Conservation (phyloP, 2,113 vertebrate species). For the Dasyornis broadbenti region DNA sequence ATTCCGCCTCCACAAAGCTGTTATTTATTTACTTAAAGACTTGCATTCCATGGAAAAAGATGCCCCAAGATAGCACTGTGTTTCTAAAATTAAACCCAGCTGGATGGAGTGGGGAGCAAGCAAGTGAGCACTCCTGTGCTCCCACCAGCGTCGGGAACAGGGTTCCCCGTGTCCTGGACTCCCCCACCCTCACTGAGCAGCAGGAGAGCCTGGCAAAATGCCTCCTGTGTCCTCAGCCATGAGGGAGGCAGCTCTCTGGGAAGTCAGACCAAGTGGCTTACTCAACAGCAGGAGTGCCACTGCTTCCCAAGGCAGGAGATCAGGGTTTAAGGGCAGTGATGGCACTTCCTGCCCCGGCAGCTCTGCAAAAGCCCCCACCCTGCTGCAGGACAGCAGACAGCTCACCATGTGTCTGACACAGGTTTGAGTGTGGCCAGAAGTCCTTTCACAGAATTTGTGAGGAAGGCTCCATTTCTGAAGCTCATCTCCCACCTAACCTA, state of each 20-base stretch:
- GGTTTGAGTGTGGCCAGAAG: neutral
- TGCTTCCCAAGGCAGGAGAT: fast-evolving
- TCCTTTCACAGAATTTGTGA: neutral
- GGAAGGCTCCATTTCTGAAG: neutral
- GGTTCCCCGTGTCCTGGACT: neutral
- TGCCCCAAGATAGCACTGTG: slow-evolving; percentile 55
- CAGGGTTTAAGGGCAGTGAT: neutral
- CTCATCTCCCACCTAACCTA: neutral
- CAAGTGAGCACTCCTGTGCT: neutral
- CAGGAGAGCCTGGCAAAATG: neutral
- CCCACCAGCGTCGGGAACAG: neutral
- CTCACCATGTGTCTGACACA: neutral
- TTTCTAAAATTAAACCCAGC: slow-evolving; percentile 67
- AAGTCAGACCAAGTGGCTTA: neutral
- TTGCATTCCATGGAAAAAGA: slow-evolving; percentile 64
- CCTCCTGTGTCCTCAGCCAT: neutral
- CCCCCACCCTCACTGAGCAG: neutral
- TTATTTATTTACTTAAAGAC: slow-evolving; percentile 67
- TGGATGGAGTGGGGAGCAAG: neutral
- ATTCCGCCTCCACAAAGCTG: slow-evolving; percentile 46
- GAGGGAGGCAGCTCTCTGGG: neutral
- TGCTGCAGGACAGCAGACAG: neutral
- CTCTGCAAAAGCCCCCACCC: neutral
- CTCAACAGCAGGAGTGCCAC: neutral
- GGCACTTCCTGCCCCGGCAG: neutral